These are phyloP conservation scores for Acromyrmex charruanus DNA, from an alignment of 1,140 invertebrate genomes.

Conservation along the genomic window DNA sequence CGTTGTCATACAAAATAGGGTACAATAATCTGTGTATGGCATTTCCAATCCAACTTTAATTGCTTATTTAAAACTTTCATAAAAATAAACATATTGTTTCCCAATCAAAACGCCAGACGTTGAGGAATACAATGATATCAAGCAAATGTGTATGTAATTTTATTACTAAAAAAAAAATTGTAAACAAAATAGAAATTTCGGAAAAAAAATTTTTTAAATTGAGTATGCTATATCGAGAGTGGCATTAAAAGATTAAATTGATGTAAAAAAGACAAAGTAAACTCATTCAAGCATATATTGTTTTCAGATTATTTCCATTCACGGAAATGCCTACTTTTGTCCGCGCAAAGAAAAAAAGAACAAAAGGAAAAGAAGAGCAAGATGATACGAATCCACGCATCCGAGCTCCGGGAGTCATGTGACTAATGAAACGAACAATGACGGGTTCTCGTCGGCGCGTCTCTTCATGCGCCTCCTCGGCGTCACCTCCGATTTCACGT, in stretches of 20 bases:
- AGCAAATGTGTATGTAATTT: no score
- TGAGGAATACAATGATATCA: no score
- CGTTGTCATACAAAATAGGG: no score
- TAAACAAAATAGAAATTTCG: no score
- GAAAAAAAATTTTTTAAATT: no score
- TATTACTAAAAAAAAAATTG: no score
- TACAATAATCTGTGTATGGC: no score
- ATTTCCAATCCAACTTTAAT: no score
- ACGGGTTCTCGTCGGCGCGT: not conserved
- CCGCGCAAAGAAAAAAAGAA: not conserved
- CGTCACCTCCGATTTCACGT: conserved; percentile 46
- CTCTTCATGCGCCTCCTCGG: conserved; percentile 31
- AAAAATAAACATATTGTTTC: no score
- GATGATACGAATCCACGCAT: not conserved
- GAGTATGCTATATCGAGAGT: no score
- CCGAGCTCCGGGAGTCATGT: conserved; percentile 37
- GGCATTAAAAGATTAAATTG: not conserved
- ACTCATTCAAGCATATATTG: not conserved
- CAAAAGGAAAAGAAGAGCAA: not conserved
- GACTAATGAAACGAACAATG: conserved; percentile 50
- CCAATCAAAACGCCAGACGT: no score
- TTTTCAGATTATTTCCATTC: not conserved
- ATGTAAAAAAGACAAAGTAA: not conserved
- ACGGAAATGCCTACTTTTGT: not conserved
- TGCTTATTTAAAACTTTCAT: no score